phyloP scores from a whole-genome alignment of 2,113 vertebrate genomes.

The Zingel zingel region DNA sequence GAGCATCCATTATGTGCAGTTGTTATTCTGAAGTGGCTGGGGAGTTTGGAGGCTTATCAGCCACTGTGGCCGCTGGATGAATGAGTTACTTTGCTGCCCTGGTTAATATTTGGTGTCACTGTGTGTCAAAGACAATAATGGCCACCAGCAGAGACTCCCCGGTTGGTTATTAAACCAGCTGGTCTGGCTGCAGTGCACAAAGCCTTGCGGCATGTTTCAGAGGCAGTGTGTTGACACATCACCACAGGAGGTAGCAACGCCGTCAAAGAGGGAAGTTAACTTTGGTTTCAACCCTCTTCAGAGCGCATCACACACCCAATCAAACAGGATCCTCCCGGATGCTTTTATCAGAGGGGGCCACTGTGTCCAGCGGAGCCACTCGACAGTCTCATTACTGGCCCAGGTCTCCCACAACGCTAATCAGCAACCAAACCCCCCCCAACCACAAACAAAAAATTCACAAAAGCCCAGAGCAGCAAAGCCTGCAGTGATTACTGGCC shows the following conservation, averaged over 20 bases:
- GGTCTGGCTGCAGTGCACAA: conserved; percentile 81
- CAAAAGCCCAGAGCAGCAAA: conserved; percentile 57
- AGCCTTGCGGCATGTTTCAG: conserved; percentile 77
- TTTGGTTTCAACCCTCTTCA: conserved; percentile 78
- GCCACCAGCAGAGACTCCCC: conserved; percentile 54
- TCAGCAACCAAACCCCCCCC: conserved; percentile 42
- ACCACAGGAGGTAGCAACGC: conserved; percentile 69
- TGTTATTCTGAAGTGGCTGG: conserved; percentile 36
- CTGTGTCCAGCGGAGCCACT: conserved; percentile 66
- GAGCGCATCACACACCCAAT: conserved; percentile 65
- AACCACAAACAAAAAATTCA: background rate
- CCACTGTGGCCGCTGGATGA: conserved; percentile 35
- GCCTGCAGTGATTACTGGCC: conserved; percentile 59
- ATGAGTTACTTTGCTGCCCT: conserved; percentile 50
- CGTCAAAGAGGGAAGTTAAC: conserved; percentile 84
- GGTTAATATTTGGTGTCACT: conserved; percentile 58
- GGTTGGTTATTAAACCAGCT: conserved; percentile 70
- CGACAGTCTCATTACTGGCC: conserved; percentile 69
- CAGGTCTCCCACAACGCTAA: conserved; percentile 62
- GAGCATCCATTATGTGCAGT: conserved; percentile 28
- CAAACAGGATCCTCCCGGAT: conserved; percentile 55
- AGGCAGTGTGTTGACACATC: conserved; percentile 74
- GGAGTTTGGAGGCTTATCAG: conserved; percentile 43
- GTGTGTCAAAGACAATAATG: conserved; percentile 63
- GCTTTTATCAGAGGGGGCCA: conserved; percentile 68